A percentile compares a stretch with the other conserved stretches of the same genome.
Conservation (phyloP, 2,113 vertebrate species). For the Gymnorhina tibicen region DNA sequence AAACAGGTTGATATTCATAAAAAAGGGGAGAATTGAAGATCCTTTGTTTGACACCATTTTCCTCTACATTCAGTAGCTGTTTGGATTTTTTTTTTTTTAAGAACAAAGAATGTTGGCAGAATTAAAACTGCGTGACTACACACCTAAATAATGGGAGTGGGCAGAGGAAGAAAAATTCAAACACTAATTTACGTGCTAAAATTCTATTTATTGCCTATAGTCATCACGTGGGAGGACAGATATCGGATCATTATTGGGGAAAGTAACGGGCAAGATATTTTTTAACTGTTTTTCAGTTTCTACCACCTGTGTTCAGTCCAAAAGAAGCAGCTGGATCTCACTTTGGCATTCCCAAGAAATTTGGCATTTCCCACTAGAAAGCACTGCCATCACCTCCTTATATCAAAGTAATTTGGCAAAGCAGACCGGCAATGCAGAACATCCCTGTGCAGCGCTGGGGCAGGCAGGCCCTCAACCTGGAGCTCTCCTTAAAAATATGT, state of each 20-base stretch:
- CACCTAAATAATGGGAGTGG: not conserved
- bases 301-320: not conserved
- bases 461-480: too few relatives aligned
- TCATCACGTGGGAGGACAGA: not conserved
- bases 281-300: not conserved
- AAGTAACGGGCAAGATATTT: not conserved
- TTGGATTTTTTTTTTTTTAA: not conserved
- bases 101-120: not conserved
- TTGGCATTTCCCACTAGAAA: not conserved
- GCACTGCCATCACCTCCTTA: not conserved
- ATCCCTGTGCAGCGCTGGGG: fast-evolving
- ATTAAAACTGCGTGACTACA: not conserved
- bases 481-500: not conserved
- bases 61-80: not conserved
- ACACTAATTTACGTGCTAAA: not conserved
- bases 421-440: not conserved
- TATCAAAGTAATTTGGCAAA: not conserved
- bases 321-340: not conserved
- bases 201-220: not conserved
- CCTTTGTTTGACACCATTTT: not conserved
- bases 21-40: not conserved
- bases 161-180: not conserved
- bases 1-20: not conserved
- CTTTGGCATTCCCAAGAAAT: not conserved
- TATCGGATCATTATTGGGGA: not conserved